These are phyloP conservation scores for Zaprionus capensis DNA, from an alignment of 1,140 invertebrate species.

Conservation along the genomic window DNA sequence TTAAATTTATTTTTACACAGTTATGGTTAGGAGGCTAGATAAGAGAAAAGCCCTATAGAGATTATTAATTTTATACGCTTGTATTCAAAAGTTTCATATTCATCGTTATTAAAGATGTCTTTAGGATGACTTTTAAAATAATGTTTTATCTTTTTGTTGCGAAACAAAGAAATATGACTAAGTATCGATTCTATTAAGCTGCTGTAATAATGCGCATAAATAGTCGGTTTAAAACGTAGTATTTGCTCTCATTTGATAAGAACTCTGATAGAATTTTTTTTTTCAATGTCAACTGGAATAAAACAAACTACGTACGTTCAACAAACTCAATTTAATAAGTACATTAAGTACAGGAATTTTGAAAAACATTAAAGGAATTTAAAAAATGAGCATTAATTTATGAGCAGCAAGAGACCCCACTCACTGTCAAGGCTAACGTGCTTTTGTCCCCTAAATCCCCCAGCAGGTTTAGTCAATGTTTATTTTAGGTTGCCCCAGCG, in stretches of 20 bases:
- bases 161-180: too few species aligned
- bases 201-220: background rate
- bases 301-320: background rate
- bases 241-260: too few species aligned
- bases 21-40: too few species aligned
- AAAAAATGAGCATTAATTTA: slow-evolving; percentile 1
- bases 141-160: too few species aligned
- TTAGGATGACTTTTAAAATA: background rate
- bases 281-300: background rate
- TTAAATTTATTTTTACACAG: too few species aligned
- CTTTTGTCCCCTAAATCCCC: slow-evolving; percentile 1
- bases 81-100: too few species aligned
- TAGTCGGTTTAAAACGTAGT: too few species aligned
- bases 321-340: background rate
- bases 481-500: slow-evolving; percentile 17
- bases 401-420: slow-evolving; percentile 3
- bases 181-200: background rate
- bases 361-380: background rate
- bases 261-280: too few species aligned
- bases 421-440: slow-evolving; percentile 29
- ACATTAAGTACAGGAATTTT: background rate
- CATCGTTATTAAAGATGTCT: too few species aligned
- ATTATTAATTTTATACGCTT: too few species aligned
- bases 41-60: too few species aligned
- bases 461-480: slow-evolving; percentile 8